phyloP scores from a whole-genome alignment of 2,888 invertebrate genomes.

The Teinopalpus imperialis region DNA sequence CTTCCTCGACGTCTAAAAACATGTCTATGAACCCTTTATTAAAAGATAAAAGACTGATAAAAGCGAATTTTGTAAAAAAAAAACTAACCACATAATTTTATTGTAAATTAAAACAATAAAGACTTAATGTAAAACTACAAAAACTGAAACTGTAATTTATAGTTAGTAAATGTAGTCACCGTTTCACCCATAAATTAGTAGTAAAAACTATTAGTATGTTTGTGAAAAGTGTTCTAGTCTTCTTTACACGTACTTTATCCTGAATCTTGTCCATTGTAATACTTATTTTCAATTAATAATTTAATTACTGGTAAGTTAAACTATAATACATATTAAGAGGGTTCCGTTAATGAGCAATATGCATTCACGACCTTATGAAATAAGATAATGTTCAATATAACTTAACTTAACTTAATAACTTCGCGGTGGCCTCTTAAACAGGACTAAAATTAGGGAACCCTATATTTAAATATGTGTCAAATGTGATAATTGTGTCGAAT shows the following conservation, averaged over 20 bases:
- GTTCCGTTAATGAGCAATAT: background rate
- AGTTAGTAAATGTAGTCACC: background rate
- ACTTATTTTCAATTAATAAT: slow-evolving; percentile 8
- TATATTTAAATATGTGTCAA: slow-evolving; percentile 17
- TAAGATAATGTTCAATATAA: background rate
- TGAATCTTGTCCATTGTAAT: slow-evolving; percentile 22
- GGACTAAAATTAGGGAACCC: slow-evolving; percentile 1
- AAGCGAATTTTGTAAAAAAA: slow-evolving; percentile 66
- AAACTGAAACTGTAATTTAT: slow-evolving; percentile 10
- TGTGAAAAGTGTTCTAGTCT: slow-evolving; percentile 11
- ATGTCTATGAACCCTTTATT: slow-evolving; percentile 36
- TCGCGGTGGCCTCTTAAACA: slow-evolving; percentile 19
- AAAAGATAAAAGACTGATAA: slow-evolving; percentile 68
- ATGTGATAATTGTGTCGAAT: slow-evolving; percentile 24
- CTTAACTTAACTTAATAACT: background rate
- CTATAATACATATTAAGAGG: background rate
- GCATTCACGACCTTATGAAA: background rate
- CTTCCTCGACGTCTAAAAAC: slow-evolving; percentile 28
- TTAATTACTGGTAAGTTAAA: background rate
- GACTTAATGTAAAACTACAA: slow-evolving; percentile 40
- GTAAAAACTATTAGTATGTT: slow-evolving; percentile 8
- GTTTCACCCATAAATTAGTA: slow-evolving; percentile 9
- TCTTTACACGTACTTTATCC: slow-evolving; percentile 1
- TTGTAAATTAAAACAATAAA: slow-evolving; percentile 39
- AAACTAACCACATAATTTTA: slow-evolving; percentile 42